Base-by-base conservation (phyloP, 2,888 invertebrate species). In the Carpatolechia fugitivella region DNA sequence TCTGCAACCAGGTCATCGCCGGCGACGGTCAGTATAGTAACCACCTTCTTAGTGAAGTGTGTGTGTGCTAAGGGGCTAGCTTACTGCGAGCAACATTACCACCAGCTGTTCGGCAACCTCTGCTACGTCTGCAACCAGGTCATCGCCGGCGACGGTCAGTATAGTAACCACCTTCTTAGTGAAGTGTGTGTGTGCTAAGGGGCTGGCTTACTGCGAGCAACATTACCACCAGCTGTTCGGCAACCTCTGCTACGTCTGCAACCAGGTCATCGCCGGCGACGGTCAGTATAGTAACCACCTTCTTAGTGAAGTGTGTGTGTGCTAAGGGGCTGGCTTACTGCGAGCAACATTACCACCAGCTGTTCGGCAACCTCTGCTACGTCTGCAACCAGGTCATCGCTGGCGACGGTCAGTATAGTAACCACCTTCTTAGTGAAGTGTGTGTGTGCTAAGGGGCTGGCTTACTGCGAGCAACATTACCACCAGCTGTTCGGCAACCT, bases 161-260 rank as follows among this genome's bases (percentile, higher is more conserved):
- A 29, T n/a, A n/a, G n/a, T n/a, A n/a, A n/a, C n/a, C n/a, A n/a
- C n/a, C n/a, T n/a, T n/a, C n/a, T n/a, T n/a, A n/a, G n/a, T n/a
- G n/a, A n/a, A n/a, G n/a, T n/a, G n/a, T n/a, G n/a, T n/a, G n/a
- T n/a, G n/a, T n/a, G n/a, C n/a, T n/a, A 98, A 98, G 74, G 99
- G 98, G 0, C 88, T 99, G 66, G 99, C 99, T 0, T 99, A 99
- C 85, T 99, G 99, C 84, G 99, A 99, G 88, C 98, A 96, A 59
- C 99, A 99, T 82, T 99, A 99, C 86, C 99, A 99, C 89, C 97
- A 99, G 91, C 90, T 99, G 63, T 99, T 99, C 87, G 99, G 99
- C 33, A 99, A 99, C 90, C 92, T 99, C 58, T 99, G 99, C 90
- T 99, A 98, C 76, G 97, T 98, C 29, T 99, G 99, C 91, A 99